Evolutionary conservation across 1,140 invertebrate genomes (phyloP).

Genomic region (Zaprionus taronus): DNA sequence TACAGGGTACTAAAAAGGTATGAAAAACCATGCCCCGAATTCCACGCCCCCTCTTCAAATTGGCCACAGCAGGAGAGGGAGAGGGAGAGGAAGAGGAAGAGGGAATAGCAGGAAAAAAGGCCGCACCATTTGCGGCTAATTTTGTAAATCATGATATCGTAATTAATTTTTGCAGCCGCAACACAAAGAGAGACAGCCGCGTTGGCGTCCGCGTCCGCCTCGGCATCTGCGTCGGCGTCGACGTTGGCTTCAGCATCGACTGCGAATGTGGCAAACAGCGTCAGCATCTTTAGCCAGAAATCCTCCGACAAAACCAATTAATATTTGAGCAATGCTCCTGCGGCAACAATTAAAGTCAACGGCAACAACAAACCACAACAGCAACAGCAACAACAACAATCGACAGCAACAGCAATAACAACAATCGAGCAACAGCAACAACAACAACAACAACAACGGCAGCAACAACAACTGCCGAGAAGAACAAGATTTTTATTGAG

Average conservation of each 20-base stretch:
- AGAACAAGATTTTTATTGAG: conserved; percentile 76
- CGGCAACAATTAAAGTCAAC: conserved; percentile 81
- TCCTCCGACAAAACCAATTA: conserved; percentile 78
- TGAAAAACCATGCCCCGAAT: conserved; percentile 18
- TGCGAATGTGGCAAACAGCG: conserved; percentile 9
- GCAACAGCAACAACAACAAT: conserved; percentile 19
- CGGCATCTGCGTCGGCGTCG: conserved; percentile 15
- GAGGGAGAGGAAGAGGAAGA: background rate
- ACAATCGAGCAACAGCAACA: conserved; percentile 1
- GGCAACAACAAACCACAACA: conserved; percentile 53
- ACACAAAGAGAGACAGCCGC: conserved; percentile 43
- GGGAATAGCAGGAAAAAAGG: conserved; percentile 35
- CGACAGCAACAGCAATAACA: conserved; percentile 26
- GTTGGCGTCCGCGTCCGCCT: conserved; percentile 19
- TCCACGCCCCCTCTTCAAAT: conserved; percentile 23
- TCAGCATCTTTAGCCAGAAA: conserved; percentile 68
- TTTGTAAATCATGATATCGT: conserved; percentile 83
- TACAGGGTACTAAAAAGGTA: conserved; percentile 19
- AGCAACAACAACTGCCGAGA: conserved; percentile 16
- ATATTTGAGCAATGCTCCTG: conserved; percentile 83
- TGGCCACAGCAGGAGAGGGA: conserved; percentile 7
- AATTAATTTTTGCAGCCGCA: conserved; percentile 79
- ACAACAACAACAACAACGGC: conserved; percentile 1
- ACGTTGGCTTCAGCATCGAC: conserved; percentile 1
- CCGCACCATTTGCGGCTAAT: conserved; percentile 80